Conservation (phyloP, 2,113 vertebrate species). For the Gavialis gangeticus region DNA sequence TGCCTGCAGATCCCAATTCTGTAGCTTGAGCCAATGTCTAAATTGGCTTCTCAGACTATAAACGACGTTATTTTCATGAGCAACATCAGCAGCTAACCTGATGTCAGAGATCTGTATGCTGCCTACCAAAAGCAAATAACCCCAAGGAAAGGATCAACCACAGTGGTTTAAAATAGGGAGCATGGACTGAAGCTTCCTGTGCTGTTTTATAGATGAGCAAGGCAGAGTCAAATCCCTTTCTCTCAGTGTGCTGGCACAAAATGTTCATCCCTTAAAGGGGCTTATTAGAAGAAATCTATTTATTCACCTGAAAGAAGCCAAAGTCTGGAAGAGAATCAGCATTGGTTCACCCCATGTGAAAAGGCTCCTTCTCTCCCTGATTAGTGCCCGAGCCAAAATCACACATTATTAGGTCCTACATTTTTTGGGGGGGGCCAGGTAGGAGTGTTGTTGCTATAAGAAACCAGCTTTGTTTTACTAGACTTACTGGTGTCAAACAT, state of each 20-base stretch:
- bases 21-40: not conserved
- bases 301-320: slow-evolving; percentile 10
- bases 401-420: slow-evolving; percentile 3
- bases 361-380: slow-evolving; percentile 27
- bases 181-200: slow-evolving; percentile 22
- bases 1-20: not conserved
- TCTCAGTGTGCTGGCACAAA: not conserved
- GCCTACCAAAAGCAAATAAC: not conserved
- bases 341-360: slow-evolving; percentile 4
- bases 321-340: slow-evolving; percentile 36
- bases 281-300: slow-evolving; percentile 32
- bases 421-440: not conserved
- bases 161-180: slow-evolving; percentile 5
- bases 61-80: not conserved
- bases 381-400: not conserved
- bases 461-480: not conserved
- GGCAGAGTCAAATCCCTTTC: not conserved
- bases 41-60: not conserved
- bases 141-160: not conserved
- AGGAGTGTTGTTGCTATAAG: not conserved
- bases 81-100: not conserved
- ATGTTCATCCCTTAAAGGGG: slow-evolving; percentile 11
- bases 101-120: not conserved
- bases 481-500: not conserved
- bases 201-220: not conserved